Evolutionary conservation across 1,140 invertebrate species (phyloP).

Genomic region (Hirudo medicinalis): DNA sequence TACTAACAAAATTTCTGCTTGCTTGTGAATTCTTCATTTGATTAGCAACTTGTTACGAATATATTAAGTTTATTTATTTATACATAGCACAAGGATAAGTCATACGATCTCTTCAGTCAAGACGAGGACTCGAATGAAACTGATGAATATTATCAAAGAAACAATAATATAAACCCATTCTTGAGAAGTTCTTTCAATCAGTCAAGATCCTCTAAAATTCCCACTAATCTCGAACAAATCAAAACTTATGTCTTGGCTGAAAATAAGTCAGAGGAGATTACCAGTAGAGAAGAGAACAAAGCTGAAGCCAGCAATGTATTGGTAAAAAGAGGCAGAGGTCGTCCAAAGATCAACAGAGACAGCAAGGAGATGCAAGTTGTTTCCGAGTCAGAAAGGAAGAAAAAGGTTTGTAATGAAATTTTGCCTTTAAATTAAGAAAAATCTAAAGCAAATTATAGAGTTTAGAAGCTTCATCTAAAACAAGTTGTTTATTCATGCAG

Average conservation of each 20-base stretch:
- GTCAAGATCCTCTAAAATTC: too few species aligned
- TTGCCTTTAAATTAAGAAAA: neutral
- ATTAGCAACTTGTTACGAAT: neutral
- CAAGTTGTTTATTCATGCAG: neutral
- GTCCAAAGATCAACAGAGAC: too few species aligned
- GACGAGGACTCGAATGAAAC: neutral
- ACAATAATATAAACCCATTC: too few species aligned
- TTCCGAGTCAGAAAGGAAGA: too few species aligned
- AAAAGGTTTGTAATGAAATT: neutral
- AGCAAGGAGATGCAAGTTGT: too few species aligned
- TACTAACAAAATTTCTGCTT: neutral
- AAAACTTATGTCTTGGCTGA: too few species aligned
- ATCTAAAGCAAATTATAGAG: neutral
- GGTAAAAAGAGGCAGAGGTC: too few species aligned
- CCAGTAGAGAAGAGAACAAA: too few species aligned
- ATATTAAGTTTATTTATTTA: neutral
- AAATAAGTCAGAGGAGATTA: too few species aligned
- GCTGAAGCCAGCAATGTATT: too few species aligned
- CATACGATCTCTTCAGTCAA: neutral
- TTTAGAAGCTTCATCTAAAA: neutral
- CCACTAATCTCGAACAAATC: too few species aligned
- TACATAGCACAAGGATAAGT: neutral
- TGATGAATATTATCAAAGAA: neutral
- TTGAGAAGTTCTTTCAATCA: too few species aligned
- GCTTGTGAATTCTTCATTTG: neutral